Evolutionary conservation across 2,888 invertebrate genomes (phyloP), one percentile per base, ranked within the genome.

Genomic region (Neoitamus cyanurus): DNA sequence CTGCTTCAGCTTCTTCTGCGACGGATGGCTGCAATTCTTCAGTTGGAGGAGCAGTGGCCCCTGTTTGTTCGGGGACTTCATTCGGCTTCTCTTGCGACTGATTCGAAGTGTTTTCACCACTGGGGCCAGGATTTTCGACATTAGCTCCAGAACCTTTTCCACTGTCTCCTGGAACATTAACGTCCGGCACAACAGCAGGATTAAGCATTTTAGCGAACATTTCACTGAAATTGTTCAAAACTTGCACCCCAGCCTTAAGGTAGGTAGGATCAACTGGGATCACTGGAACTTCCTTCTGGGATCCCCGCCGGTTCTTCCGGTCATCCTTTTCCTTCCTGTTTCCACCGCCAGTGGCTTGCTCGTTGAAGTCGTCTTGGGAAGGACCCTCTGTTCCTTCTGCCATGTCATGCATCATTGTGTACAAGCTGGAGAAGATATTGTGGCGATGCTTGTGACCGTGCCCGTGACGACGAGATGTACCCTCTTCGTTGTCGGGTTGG

Each of bases 201-300:
- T 90, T 91, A 28, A 91, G 87, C 86, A 91, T 89, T 87, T 90
- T 91, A 48, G 90, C 89, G 83, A 91, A 90, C 89, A 91, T 90
- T 87, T 90, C 89, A 77, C 89, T 90, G 48, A 91, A 90, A 84
- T 90, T 91, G 75, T 89, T 91, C 20, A 91, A 87, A 75, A 91
- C 89, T 83, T 91, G 89, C 82, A 91, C 89, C 31, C 91, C 90
- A 11, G 90, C 89, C 31, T 89, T 89, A 88, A 90, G 70, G 36
- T 83, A 85, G 11, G 20, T 80, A 1, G 83, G 80, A 78, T 83
- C 73, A 15, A 85, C 37, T 11, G 34, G 30, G 13, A 68, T 6
- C 15, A 69, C 69, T 15, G 5, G 48, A 68, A 13, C 11, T 1
- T 72, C n/a, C n/a, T 1, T 86, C 85, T n/a, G 42, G 46, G 72